phyloP scores from a whole-genome alignment of 53 echinoderm and acorn worm genomes.

The Mesocentrotus franciscanus region DNA sequence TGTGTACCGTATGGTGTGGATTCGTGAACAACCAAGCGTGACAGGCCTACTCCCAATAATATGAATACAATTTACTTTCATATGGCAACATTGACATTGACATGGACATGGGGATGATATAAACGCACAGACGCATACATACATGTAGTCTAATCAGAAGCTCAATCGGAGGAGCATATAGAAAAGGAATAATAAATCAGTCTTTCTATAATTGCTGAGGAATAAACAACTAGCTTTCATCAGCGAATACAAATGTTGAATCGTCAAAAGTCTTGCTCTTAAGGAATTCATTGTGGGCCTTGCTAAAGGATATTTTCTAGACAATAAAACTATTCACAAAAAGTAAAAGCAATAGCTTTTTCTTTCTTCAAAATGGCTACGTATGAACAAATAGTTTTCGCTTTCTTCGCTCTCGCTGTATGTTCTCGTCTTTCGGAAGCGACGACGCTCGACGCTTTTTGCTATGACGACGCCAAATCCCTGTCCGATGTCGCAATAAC shows the following conservation, averaged over 20 bases:
- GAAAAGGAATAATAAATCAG: too few relatives aligned
- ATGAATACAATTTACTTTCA: too few relatives aligned
- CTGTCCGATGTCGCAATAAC: neutral
- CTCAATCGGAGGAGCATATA: too few relatives aligned
- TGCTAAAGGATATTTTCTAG: neutral
- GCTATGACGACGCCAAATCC: constrained; percentile 27
- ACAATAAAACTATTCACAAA: neutral
- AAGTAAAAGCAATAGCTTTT: neutral
- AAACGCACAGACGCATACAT: neutral
- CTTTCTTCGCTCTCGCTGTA: neutral
- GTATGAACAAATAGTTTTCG: neutral
- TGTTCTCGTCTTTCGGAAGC: neutral
- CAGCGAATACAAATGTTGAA: too few relatives aligned
- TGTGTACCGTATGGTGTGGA: neutral
- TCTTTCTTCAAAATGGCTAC: neutral
- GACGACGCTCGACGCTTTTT: neutral
- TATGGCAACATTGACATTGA: neutral
- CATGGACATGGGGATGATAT: neutral
- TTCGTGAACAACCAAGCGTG: neutral
- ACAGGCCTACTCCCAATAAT: neutral
- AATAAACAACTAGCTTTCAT: too few relatives aligned
- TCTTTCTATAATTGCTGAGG: too few relatives aligned
- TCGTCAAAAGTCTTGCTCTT: neutral
- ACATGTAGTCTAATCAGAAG: too few relatives aligned
- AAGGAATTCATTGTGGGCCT: too few relatives aligned